Evolutionary conservation across 2,797 vertebrate species (phyloP), one percentile per base, ranked within the genome.

Genomic region (Brachyalestes nurse): DNA sequence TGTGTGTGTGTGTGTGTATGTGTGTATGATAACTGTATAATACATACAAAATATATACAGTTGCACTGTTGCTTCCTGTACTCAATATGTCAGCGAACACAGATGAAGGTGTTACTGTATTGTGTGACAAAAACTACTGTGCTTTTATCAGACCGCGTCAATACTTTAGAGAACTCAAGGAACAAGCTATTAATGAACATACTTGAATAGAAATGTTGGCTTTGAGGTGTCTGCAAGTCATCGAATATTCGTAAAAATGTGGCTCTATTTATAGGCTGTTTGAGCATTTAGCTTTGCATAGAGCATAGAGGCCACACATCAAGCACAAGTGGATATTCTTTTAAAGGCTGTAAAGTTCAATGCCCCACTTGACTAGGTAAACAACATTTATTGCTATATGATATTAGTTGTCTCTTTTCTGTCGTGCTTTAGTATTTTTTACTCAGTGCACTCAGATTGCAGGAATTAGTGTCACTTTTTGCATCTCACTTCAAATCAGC

Each of bases 391-490:
- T 72, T 72, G 25, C 17, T 72, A 55, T 47, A 77, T 81, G 77
- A 81, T 71, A 77, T 71, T 45, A 77, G 25, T 71, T 71, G 28
- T 47, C 47, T 77, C 47, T 47, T 47, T 13, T 71, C 45, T 45
- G 58, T 21, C 16, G 55, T 58, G 70, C 25, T 62, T 69, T 75
- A n/a, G 25, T 14, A 40, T 66, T 81, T 10, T 69, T 75, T 70
- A 75, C 53, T 81, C 53, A 80, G 21, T 58, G 28, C 40, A 47
- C 75, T 49, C 60, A 72, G 72, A 77, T 79, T 72, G 67, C 42
- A 73, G 60, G 40, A 73, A 83, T 86, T 81, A 79, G 23, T 38
- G 51, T 74, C 70, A 75, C 64, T 85, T 78, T 75, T n/a, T 49
- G 51, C 70, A 67, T 76, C 72, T 76, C 21, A 34, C 19, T 71